Evolutionary conservation across 2,797 vertebrate genomes (phyloP), one percentile per base, ranked within the genome.

Genomic region (Sparus aurata): DNA sequence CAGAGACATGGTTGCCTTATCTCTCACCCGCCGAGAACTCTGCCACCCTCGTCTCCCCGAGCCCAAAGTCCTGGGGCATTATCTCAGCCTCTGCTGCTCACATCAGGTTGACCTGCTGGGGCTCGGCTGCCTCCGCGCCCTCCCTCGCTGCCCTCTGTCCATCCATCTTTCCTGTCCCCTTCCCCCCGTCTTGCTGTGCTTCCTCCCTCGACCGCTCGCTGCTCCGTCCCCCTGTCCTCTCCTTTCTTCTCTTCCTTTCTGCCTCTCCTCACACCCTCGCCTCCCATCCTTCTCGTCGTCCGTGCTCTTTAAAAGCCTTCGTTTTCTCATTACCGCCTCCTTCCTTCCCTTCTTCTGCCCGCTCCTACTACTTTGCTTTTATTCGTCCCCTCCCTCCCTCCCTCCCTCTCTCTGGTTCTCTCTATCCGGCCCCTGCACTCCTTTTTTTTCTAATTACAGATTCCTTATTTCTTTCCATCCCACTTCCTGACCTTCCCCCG

Each of bases 71-170:
- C 71, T 25, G 7, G 67, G 84, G 77, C 57, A 53, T 92, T 91
- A 92, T 92, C 88, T 90, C 77, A 73, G 69, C 69, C 75, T 82
- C 74, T 25, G 80, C 80, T 69, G 78, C 81, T 86, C 86, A 69
- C 87, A 82, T 77, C 70, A 76, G 43, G 55, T 75, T 25, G 13
- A 79, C 90, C 85, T 84, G 85, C 88, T 78, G 79, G 74, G 74
- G 38, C 34, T 73, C 23, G 3, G 11, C 80, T 53, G 20, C 71
- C 74, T 54, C 64, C 0, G 1, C 60, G 20, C 17, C 12, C 34
- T 38, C 43, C 52, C 43, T 41, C 25, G 2, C 22, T 49, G 30
- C 18, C 1, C 1, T 17, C 75, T n/a, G 30, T 73, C 52, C 41
- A 23, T 75, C 55, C 59, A 38, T 55, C 69, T 59, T 30, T 65